Conservation (phyloP, 2,113 vertebrate genomes). For the Hippoglossus stenolepis region DNA sequence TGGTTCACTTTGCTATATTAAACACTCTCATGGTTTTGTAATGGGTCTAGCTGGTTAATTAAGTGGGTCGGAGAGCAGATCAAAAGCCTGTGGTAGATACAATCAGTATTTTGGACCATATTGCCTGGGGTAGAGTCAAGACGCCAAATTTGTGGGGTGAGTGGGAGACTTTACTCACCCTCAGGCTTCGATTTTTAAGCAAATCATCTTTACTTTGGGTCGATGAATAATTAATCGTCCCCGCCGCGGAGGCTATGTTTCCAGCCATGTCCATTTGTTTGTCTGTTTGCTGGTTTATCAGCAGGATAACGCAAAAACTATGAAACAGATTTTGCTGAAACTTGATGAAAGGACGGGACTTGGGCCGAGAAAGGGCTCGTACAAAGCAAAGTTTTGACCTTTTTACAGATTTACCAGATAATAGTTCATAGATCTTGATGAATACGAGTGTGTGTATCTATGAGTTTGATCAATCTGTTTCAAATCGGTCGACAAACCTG, state of each 20-base stretch:
- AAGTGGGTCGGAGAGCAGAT: slow-evolving; percentile 59
- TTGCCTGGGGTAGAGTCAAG: not conserved
- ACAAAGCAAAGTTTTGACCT: too few relatives aligned
- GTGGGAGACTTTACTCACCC: not conserved
- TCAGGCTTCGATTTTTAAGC: not conserved
- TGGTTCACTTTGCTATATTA: slow-evolving; percentile 72
- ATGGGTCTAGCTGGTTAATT: slow-evolving; percentile 60
- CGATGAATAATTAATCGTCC: not conserved
- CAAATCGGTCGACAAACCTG: too few relatives aligned
- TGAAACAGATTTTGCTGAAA: too few relatives aligned
- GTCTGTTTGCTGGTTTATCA: not conserved
- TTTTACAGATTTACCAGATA: too few relatives aligned
- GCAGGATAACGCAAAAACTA: too few relatives aligned
- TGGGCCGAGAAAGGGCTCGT: too few relatives aligned
- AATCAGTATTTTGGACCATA: slow-evolving; percentile 20
- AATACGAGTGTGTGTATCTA: too few relatives aligned
- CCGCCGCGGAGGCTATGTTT: too few relatives aligned
- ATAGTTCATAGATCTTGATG: too few relatives aligned
- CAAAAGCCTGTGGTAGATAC: slow-evolving; percentile 48
- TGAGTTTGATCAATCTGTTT: too few relatives aligned
- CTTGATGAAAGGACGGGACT: too few relatives aligned
- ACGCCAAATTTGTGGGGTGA: not conserved
- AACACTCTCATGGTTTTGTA: slow-evolving; percentile 61
- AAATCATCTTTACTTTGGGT: slow-evolving; percentile 4
- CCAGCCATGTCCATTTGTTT: too few relatives aligned